Conservation (phyloP, 2,797 vertebrate species). For the Myripristis murdjan region DNA sequence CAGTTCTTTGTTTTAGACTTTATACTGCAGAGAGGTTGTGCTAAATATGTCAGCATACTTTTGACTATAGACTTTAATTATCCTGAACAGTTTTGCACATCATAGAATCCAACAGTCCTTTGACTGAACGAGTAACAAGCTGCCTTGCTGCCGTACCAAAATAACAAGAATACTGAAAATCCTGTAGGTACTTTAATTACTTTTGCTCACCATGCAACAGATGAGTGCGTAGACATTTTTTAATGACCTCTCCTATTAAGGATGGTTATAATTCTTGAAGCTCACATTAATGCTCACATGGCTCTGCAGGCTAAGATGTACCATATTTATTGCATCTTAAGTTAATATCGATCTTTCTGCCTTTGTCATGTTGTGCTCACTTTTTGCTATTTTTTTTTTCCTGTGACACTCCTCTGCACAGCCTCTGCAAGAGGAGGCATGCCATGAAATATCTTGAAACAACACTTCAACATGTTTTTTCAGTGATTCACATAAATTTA, state of each 20-base stretch:
- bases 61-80: constrained; percentile 49
- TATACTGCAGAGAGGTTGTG: constrained; percentile 7
- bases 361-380: not conserved
- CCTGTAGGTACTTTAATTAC: constrained; percentile 40
- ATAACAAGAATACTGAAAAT: constrained; percentile 14
- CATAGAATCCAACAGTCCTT: constrained; percentile 16
- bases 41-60: constrained; percentile 27
- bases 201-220: constrained; percentile 3
- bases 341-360: not conserved
- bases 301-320: constrained; percentile 1
- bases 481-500: constrained; percentile 23
- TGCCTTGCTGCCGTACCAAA: constrained; percentile 7
- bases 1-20: not conserved
- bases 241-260: constrained; percentile 35
- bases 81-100: constrained; percentile 22
- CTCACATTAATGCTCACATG: constrained; percentile 3
- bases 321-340: not conserved
- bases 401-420: too few species aligned
- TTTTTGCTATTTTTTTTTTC: too few species aligned
- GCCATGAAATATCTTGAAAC: constrained; percentile 26
- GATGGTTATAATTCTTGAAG: constrained; percentile 21
- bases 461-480: constrained; percentile 13
- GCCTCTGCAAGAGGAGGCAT: constrained; percentile 5
- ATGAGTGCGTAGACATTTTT: constrained; percentile 1
- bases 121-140: constrained; percentile 17